phyloP scores from a whole-genome alignment of 2,113 vertebrate species.

The Ctenodactylus gundi region DNA sequence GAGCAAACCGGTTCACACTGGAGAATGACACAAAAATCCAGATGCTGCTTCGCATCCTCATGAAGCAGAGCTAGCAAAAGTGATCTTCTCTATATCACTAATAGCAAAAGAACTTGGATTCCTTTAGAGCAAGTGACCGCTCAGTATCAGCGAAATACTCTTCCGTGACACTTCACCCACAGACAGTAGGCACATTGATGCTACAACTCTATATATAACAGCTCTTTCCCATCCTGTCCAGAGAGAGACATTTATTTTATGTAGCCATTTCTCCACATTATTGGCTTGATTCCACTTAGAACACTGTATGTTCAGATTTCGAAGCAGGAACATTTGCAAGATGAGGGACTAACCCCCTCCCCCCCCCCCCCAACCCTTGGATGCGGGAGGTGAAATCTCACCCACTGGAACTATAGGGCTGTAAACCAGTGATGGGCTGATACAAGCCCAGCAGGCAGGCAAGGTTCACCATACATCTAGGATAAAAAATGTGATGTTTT shows the following conservation, averaged over 20 bases:
- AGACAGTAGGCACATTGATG: not conserved
- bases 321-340: not conserved
- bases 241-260: not conserved
- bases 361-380: not conserved
- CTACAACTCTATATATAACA: not conserved
- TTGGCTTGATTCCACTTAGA: not conserved
- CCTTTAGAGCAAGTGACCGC: not conserved
- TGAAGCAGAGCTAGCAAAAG: not conserved
- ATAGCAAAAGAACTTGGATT: not conserved
- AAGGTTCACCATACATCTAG: not conserved
- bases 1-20: not conserved
- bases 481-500: not conserved
- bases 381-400: not conserved
- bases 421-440: not conserved
- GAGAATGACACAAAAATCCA: not conserved
- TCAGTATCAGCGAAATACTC: not conserved
- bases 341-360: fast-evolving
- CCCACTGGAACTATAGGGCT: not conserved
- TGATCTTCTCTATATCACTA: not conserved
- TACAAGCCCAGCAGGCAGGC: not conserved
- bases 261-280: fast-evolving
- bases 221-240: not conserved
- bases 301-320: not conserved
- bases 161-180: not conserved
- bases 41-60: not conserved